Base-by-base conservation (phyloP, 2,113 vertebrate genomes). In the Cairina moschata region DNA sequence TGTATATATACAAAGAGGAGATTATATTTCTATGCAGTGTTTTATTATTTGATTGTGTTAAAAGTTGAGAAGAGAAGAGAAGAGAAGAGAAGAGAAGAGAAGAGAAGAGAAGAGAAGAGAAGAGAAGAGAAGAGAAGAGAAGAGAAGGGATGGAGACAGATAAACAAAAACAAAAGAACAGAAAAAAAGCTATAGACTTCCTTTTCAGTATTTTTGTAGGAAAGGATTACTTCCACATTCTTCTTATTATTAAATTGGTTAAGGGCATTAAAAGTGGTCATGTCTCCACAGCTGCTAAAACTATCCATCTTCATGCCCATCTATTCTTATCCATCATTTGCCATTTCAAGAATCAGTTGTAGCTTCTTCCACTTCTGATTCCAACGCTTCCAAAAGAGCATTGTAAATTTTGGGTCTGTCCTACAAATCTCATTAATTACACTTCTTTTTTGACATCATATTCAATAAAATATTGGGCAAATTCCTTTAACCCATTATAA, bases 21-120 rank as follows among this genome's bases (percentile, higher is more conserved):
- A 63, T 55, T 82, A 91, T 72, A 73, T 34, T 67, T 80, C 42
- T 86, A 42, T 56, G 88, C 93, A 79, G 23, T 67, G 22, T 23
- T 86, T 95, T 85, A 91, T 86, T 92, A 59, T 62, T 88, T 48
- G 77, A 9, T 85, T 93, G 50, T 87, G 52, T 81, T 88, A 22
- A 95, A 89, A 91, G 62, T 58, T n/a, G n/a, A n/a, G n/a, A n/a
- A n/a, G n/a, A n/a, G n/a, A n/a, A n/a, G n/a, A n/a, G n/a, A n/a
- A n/a, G n/a, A n/a, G n/a, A n/a, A n/a, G n/a, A n/a, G n/a, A n/a
- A n/a, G n/a, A n/a, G n/a, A n/a, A n/a, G n/a, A n/a, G n/a, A n/a
- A n/a, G n/a, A n/a, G n/a, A n/a, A n/a, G n/a, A n/a, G n/a, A n/a
- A n/a, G n/a, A n/a, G n/a, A n/a, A n/a, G n/a, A n/a, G n/a, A n/a